A percentile compares a stretch with the other conserved stretches of the same genome.
Evolutionary conservation across 2,113 vertebrate genomes (phyloP).

Genomic region (Athene noctua): DNA sequence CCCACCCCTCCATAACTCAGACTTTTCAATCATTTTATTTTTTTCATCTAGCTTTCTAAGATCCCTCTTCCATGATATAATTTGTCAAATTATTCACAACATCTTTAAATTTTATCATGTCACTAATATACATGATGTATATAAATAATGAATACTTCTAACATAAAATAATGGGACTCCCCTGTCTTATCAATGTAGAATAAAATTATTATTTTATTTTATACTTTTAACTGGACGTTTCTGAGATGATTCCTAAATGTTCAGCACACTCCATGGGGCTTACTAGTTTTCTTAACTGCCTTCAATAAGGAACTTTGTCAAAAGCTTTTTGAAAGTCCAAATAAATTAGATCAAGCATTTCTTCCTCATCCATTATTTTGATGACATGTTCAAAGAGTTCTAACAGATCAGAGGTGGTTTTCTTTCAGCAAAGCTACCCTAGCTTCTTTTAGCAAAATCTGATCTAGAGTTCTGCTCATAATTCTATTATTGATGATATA

Average conservation of each 20-base stretch:
- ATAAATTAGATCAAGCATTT: conserved; percentile 17
- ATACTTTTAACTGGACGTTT: background rate
- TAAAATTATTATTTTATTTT: background rate
- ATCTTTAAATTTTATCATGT: background rate
- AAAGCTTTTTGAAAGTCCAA: conserved; percentile 12
- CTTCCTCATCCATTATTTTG: conserved; percentile 8
- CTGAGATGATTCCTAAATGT: background rate
- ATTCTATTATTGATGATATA: background rate
- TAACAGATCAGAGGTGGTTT: background rate
- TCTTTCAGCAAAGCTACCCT: background rate
- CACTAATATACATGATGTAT: background rate
- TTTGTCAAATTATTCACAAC: background rate
- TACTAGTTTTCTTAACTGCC: background rate
- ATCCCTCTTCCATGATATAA: background rate
- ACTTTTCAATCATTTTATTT: background rate
- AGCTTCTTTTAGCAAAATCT: background rate
- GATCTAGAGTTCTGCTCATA: background rate
- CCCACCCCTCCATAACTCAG: background rate
- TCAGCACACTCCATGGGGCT: background rate
- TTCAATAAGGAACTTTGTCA: background rate
- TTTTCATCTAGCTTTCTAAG: background rate
- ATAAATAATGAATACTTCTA: background rate
- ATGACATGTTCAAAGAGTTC: background rate
- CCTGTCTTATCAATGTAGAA: background rate
- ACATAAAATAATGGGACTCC: background rate